Percentiles rank a stretch among this genome's conserved stretches.
These are phyloP conservation scores for Holothuria leucospilota DNA, from an alignment of 53 echinoderm and acorn worm species.

Conservation along the genomic window DNA sequence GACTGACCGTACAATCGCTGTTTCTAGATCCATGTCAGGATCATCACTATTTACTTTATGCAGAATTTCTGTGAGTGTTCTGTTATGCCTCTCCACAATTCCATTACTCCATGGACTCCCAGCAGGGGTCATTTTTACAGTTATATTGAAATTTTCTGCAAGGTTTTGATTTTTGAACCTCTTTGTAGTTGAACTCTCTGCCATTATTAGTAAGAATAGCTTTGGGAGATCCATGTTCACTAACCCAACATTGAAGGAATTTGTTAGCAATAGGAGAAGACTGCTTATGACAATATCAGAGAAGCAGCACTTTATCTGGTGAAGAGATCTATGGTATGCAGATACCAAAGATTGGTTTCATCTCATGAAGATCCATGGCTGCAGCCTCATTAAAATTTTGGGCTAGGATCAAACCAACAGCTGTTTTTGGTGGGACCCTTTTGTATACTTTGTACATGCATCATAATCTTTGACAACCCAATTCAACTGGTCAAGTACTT, in stretches of 20 bases:
- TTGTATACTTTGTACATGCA: not conserved
- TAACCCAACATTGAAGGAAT: conserved; percentile 18
- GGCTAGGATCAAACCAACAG: conserved; percentile 5
- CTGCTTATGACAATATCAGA: not conserved
- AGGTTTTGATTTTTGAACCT: not conserved
- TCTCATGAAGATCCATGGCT: conserved; percentile 18
- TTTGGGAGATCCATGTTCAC: conserved; percentile 16
- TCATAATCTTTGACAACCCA: not conserved
- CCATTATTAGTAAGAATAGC: conserved; percentile 23
- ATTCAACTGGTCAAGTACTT: not conserved
- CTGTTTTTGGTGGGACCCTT: not conserved
- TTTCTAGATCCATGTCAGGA: not conserved
- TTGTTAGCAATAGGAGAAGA: conserved; percentile 6
- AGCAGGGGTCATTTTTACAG: conserved; percentile 12
- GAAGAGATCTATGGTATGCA: conserved; percentile 22
- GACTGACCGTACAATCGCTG: conserved; percentile 23
- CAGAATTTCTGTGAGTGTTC: conserved; percentile 20
- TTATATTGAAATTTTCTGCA: conserved; percentile 5
- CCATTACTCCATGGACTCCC: conserved; percentile 38
- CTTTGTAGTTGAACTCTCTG: conserved; percentile 2
- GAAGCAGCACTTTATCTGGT: conserved; percentile 15
- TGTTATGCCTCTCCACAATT: conserved; percentile 23
- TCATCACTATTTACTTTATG: not conserved
- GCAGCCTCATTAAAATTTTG: not conserved
- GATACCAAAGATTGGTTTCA: not conserved